Conservation (phyloP, 2,113 vertebrate genomes). For the Pollachius pollachius region DNA sequence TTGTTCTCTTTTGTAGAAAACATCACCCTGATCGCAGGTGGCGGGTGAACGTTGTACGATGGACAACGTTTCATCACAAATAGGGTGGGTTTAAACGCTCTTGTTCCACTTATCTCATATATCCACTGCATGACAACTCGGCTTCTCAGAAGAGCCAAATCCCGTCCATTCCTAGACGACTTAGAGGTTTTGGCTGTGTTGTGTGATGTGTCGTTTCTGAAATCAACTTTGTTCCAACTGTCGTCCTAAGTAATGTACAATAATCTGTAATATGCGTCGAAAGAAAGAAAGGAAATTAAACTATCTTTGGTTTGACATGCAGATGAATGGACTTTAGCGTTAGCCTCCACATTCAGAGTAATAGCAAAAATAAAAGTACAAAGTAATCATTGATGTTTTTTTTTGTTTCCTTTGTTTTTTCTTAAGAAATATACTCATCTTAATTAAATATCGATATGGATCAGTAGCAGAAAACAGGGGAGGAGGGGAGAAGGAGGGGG, state of each 20-base stretch:
- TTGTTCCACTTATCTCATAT: neutral
- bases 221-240: neutral
- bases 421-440: constrained; percentile 32
- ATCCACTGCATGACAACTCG: neutral
- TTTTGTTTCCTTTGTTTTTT: neutral
- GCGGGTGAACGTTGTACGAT: neutral
- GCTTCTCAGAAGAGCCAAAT: constrained; percentile 12
- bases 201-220: neutral
- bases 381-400: neutral
- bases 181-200: constrained; percentile 33
- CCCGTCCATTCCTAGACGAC: constrained; percentile 16
- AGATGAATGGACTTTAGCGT: constrained; percentile 39
- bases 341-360: constrained; percentile 26
- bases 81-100: neutral
- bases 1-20: neutral
- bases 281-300: constrained; percentile 38
- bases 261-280: constrained; percentile 47
- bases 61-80: constrained; percentile 4
- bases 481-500: constrained; percentile 11
- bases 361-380: constrained; percentile 13
- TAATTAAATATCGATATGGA: constrained; percentile 37
- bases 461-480: neutral
- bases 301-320: constrained; percentile 77
- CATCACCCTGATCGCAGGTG: constrained; percentile 1
- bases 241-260: constrained; percentile 26